A percentile compares a stretch with the other conserved stretches of the same genome.
phyloP scores from a whole-genome alignment of 2,888 invertebrate species.

The Diaphora mendica region DNA sequence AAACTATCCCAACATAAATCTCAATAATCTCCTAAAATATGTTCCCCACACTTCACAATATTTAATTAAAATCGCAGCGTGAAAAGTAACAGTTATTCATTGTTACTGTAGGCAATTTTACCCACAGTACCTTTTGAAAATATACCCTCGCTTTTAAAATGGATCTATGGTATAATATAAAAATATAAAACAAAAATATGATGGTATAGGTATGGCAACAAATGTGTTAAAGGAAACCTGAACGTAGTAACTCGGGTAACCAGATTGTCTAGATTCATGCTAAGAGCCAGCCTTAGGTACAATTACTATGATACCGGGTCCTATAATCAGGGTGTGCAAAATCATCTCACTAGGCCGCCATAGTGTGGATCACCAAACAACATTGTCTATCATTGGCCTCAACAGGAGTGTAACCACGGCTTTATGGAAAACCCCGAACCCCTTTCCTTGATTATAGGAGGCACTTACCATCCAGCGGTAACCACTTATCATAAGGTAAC shows the following conservation, averaged over 20 bases:
- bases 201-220: background rate
- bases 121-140: conserved; percentile 2
- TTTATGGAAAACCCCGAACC: too few relatives aligned
- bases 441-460: too few relatives aligned
- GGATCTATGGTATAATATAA: background rate
- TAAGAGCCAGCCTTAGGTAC: too few relatives aligned
- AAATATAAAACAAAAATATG: background rate
- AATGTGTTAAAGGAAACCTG: background rate
- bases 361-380: too few relatives aligned
- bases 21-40: background rate
- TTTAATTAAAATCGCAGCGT: conserved; percentile 53
- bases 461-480: too few relatives aligned
- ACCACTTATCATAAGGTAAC: too few relatives aligned
- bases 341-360: too few relatives aligned
- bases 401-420: too few relatives aligned
- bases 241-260: background rate
- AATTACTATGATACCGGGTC: too few relatives aligned
- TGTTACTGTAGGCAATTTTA: conserved; percentile 37
- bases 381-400: too few relatives aligned
- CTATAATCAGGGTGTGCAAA: too few relatives aligned
- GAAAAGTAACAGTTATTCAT: conserved; percentile 49
- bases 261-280: too few relatives aligned
- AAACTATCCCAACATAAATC: conserved; percentile 6
- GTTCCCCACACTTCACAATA: conserved; percentile 20
- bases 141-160: background rate